phyloP scores from a whole-genome alignment of 2,888 invertebrate genomes.

The Meta bourneti region DNA sequence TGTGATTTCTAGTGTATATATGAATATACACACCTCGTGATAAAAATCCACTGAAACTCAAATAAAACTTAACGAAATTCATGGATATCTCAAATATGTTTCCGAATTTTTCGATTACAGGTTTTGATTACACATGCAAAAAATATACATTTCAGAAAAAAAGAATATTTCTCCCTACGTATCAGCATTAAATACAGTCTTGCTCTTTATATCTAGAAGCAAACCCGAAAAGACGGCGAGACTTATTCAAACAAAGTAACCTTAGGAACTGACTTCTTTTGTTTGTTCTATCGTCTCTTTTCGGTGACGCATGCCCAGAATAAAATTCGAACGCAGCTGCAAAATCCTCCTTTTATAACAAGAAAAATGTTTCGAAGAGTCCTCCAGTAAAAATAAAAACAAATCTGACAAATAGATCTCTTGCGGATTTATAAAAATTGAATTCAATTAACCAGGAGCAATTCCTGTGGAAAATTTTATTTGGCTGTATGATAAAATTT shows the following conservation, averaged over 20 bases:
- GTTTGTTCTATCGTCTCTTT: slow-evolving; percentile 44
- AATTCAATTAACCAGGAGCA: slow-evolving; percentile 11
- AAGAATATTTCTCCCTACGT: background rate
- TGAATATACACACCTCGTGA: too few relatives aligned
- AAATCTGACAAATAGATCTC: slow-evolving; percentile 3
- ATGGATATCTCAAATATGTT: too few relatives aligned
- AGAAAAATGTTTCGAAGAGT: background rate
- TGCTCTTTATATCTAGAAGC: background rate
- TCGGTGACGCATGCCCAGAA: slow-evolving; percentile 26
- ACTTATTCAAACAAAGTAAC: slow-evolving; percentile 26
- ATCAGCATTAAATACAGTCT: background rate
- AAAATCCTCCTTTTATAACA: slow-evolving; percentile 17
- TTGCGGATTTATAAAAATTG: background rate
- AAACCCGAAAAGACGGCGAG: background rate
- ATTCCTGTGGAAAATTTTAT: background rate
- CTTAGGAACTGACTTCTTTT: slow-evolving; percentile 11
- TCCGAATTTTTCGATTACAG: too few relatives aligned
- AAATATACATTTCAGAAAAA: background rate
- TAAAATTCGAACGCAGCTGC: slow-evolving; percentile 47
- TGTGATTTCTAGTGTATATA: too few relatives aligned
- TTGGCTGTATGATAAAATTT: background rate
- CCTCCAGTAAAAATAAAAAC: background rate
- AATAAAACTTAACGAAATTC: too few relatives aligned
- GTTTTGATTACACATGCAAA: background rate
- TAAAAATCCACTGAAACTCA: too few relatives aligned